Conservation (phyloP, 2,888 invertebrate genomes). For the Andrena dorsata region DNA sequence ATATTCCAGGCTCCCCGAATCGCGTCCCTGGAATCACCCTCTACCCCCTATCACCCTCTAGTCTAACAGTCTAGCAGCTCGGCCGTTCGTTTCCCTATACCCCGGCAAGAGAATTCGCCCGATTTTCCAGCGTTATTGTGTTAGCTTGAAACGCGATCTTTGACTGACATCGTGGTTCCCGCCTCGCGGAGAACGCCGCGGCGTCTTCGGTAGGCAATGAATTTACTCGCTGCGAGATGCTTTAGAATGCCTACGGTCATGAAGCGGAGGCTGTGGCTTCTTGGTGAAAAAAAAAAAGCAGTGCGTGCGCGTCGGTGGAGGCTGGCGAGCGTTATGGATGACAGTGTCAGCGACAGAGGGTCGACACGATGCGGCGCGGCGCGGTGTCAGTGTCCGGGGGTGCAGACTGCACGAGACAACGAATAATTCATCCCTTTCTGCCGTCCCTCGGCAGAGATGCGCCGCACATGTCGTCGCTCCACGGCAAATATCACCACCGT, state of each 20-base stretch:
- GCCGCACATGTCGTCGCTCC: conserved; percentile 62
- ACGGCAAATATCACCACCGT: conserved; percentile 40
- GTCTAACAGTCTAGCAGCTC: background rate
- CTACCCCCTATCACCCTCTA: background rate
- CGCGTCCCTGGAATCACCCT: conserved; percentile 39
- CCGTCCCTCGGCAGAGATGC: conserved; percentile 56
- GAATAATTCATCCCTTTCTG: conserved; percentile 82
- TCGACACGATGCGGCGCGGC: conserved; percentile 68
- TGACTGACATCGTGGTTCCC: background rate
- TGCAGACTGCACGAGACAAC: conserved; percentile 81
- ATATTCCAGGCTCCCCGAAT: conserved; percentile 65
- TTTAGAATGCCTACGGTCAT: background rate
- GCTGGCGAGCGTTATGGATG: conserved; percentile 79
- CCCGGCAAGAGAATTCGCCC: background rate
- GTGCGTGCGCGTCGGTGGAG: conserved; percentile 46
- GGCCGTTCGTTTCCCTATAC: background rate
- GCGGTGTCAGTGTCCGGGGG: conserved; percentile 76
- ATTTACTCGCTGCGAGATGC: background rate
- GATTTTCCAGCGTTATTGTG: background rate
- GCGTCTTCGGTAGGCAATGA: background rate
- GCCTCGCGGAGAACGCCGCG: background rate
- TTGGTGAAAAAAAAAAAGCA: conserved; percentile 30
- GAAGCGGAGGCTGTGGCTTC: background rate
- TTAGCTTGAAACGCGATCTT: background rate
- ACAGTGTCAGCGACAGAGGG: conserved; percentile 79